Conservation (phyloP, 2,113 vertebrate species). For the Phrynosoma blainvillii region DNA sequence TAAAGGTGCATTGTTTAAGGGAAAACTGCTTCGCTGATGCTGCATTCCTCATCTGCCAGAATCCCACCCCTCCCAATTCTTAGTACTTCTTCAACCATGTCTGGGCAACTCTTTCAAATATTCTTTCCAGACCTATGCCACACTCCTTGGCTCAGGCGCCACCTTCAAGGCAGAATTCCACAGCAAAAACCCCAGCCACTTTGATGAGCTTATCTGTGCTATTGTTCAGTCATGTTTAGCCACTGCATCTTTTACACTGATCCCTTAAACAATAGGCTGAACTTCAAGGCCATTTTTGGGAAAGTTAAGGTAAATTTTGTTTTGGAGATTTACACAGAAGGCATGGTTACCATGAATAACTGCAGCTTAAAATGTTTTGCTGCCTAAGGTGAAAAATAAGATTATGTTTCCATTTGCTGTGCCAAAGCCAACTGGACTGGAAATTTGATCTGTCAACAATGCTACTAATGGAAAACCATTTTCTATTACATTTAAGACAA, state of each 20-base stretch:
- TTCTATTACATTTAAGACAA: too few relatives aligned
- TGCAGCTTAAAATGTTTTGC: neutral
- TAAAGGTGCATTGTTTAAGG: neutral
- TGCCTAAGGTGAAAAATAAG: neutral
- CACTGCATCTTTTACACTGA: neutral
- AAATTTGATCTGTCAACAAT: too few relatives aligned
- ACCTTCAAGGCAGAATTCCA: neutral
- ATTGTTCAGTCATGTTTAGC: slow-evolving; percentile 11
- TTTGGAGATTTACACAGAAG: neutral
- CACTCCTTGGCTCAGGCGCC: neutral
- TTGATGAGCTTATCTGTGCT: neutral
- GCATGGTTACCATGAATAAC: neutral
- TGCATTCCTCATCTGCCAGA: neutral
- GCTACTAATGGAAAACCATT: too few relatives aligned
- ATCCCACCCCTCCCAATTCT: neutral
- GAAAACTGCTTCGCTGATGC: fast-evolving
- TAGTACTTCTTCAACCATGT: neutral
- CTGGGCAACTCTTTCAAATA: neutral
- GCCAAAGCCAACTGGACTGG: too few relatives aligned
- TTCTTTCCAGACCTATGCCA: neutral
- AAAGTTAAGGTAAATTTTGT: neutral
- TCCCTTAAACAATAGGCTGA: slow-evolving; percentile 1
- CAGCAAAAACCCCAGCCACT: neutral
- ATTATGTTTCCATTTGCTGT: too few relatives aligned
- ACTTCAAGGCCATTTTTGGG: neutral